Base-by-base conservation (phyloP, 2,888 invertebrate genomes). In the Laothoe populi region DNA sequence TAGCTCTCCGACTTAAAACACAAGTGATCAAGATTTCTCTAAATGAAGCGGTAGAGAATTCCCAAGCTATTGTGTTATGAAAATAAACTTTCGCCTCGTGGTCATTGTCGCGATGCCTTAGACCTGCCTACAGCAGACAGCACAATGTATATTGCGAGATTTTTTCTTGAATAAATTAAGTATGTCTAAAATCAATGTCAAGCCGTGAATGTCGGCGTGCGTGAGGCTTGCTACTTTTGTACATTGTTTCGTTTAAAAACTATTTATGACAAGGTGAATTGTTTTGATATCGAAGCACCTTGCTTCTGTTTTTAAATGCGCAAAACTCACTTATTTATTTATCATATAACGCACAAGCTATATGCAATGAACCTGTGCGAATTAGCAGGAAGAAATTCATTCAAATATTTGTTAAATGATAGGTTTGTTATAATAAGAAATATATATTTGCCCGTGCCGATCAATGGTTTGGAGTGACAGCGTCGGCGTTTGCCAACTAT, bases 1-100 rank as follows among this genome's bases (percentile, higher is more conserved):
- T n/a, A n/a, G n/a, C n/a, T n/a, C 10, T 1, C 2, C 13, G 13
- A 70, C 66, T 74, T 70, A 72, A 69, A 70, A 70, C 63, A 62
- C 58, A 69, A 62, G 67, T 67, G 63, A 68, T 63, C 67, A 71
- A 74, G 77, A 78, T 85, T 84, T 87, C 84, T 78, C 83, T 73
- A 71, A 72, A 77, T 77, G 74, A 77, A 68, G 68, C 67, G 70
- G 73, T 78, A 80, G 82, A 81, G 78, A 77, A 80, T 84, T 84
- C 84, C 72, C 84, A 82, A 67, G 73, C 78, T 69, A 84, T 83
- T 83, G 83, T 83, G 64, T 70, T 70, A 75, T 74, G 70, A 72
- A 78, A 78, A 82, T 79, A 65, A 78, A 83, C 86, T 87, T 87
- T 87, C 87, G 77, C 85, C 79, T 53, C 67, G 66, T 73, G 80